Base-by-base conservation (phyloP, 2,797 vertebrate species). In the Manis javanica region DNA sequence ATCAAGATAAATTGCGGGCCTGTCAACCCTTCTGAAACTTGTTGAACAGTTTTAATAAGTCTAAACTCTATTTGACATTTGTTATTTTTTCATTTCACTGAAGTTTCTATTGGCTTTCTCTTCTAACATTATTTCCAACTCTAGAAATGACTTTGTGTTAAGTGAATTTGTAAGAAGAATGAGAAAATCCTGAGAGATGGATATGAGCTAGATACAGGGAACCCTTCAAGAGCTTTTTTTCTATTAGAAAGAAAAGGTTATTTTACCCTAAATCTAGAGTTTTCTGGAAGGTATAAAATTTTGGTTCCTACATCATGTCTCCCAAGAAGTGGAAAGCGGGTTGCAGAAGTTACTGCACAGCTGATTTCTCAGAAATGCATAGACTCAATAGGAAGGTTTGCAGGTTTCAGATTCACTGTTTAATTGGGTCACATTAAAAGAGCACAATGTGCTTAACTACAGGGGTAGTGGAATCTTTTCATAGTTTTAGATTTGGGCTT, bases 1-100 rank as follows among this genome's bases (percentile, higher is more conserved):
- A 87, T 69, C 93, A 91, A 97, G 94, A 97, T 92, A 92, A 96
- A 96, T 69, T 51, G 6, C 53, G 29, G 5, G 26, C 66, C 74
- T 77, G 61, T 90, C 81, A 83, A 91, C 39, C 42, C 82, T 86
- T 91, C 55, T 74, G 49, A 75, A 82, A 89, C 42, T 39, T 46
- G 49, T 66, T n/a, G 69, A 92, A 74, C 59, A 74, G 37, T 55
- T 88, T 87, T 63, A 89, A 51, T 92, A 83, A 61, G 51, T 72
- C 83, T 92, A 88, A 92, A 87, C 78, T 87, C 61, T 61, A 66
- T 83, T 75, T 92, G 92, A 91, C 69, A 69, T 87, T 42, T 87
- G 71, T 51, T 96, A 46, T 64, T 71, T 83, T 90, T 92, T 66
- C 63, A 55, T 84, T 92, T 63, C 49, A 51, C 69, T 86, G n/a